Evolutionary conservation across 37 sponge, comb jelly and placozoan species (phyloP).

Genomic region (Amphimedon queenslandica): DNA sequence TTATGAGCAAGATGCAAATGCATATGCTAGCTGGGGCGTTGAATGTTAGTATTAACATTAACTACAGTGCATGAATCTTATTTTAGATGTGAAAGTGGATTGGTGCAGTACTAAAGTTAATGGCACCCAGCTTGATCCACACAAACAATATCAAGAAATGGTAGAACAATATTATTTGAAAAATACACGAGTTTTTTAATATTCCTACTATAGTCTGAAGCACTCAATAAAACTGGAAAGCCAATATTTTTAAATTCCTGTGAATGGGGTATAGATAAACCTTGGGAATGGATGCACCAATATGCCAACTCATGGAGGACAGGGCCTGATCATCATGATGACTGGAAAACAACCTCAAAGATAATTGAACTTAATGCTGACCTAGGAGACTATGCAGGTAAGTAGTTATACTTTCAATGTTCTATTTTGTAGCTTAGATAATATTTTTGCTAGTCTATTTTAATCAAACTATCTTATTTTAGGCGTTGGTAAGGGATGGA

Average conservation of each 20-base stretch:
- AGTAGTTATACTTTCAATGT: background rate
- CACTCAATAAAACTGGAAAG: slow-evolving; percentile 70
- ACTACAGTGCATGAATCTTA: background rate
- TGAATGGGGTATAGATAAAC: slow-evolving; percentile 80
- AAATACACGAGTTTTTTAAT: background rate
- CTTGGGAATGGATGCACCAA: slow-evolving; percentile 82
- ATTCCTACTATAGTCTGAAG: slow-evolving; percentile 48
- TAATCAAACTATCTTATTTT: background rate
- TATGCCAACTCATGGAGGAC: slow-evolving; percentile 86
- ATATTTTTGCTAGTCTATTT: no score
- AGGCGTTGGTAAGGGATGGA: slow-evolving; percentile 80
- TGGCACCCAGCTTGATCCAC: slow-evolving; percentile 74
- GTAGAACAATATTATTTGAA: slow-evolving; percentile 16
- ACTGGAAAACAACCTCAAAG: slow-evolving; percentile 65
- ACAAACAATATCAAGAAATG: slow-evolving; percentile 71
- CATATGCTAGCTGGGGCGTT: slow-evolving; percentile 79
- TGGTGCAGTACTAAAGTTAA: slow-evolving; percentile 82
- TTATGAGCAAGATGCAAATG: slow-evolving; percentile 72
- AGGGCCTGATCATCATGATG: slow-evolving; percentile 79
- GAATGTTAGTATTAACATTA: slow-evolving; percentile 55
- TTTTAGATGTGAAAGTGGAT: slow-evolving; percentile 83
- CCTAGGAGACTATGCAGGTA: slow-evolving; percentile 67
- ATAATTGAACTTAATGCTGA: slow-evolving; percentile 74
- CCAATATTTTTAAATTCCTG: slow-evolving; percentile 78
- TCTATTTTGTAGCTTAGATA: no score